Evolutionary conservation across 2,113 vertebrate genomes (phyloP).

Genomic region (Megaptera novaeangliae): DNA sequence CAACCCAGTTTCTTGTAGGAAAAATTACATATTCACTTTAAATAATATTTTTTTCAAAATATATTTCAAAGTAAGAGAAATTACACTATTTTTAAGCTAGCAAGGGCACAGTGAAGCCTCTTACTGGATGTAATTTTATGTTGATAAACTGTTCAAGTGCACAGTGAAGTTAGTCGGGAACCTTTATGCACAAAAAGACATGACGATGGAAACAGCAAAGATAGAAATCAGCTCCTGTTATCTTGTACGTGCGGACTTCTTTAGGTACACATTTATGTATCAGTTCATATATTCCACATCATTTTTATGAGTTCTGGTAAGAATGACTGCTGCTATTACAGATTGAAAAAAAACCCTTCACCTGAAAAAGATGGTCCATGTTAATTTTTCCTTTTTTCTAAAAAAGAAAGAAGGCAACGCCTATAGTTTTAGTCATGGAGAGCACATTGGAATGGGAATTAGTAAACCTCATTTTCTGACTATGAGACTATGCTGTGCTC

Average conservation of each 20-base stretch:
- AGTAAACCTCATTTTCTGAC: not conserved
- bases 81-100: not conserved
- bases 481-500: not conserved
- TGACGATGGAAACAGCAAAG: not conserved
- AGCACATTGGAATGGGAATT: not conserved
- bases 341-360: not conserved
- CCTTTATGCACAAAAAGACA: not conserved
- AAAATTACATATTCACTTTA: slow-evolving; percentile 24
- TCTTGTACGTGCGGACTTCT: not conserved
- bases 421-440: not conserved
- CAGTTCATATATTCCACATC: not conserved
- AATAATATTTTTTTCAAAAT: slow-evolving; percentile 31
- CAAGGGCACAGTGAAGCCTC: not conserved
- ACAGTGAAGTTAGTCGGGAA: not conserved
- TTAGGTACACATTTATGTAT: not conserved
- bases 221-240: not conserved
- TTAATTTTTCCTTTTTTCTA: not conserved
- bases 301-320: slow-evolving; percentile 27
- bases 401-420: not conserved
- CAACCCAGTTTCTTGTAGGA: not conserved
- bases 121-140: not conserved
- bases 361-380: not conserved
- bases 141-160: not conserved
- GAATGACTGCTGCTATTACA: not conserved
- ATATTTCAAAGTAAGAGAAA: slow-evolving; percentile 13